Evolutionary conservation across 2,113 vertebrate genomes (phyloP), one percentile per base, ranked within the genome.

Genomic region (Ctenomys sociabilis): DNA sequence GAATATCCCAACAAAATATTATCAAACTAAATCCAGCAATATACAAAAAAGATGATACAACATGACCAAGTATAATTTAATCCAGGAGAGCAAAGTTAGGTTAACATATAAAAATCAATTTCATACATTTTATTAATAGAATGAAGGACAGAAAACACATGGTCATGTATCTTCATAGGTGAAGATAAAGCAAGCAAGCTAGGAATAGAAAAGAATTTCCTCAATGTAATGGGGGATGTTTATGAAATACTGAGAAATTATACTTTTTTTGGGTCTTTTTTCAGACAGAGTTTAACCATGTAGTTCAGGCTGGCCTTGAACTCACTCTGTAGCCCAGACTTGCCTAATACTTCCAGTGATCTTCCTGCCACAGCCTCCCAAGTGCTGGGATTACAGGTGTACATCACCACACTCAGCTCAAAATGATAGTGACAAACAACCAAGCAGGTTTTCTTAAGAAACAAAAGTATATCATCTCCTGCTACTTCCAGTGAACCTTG

Each of bases 51-150:
- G 22, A 73, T 43, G 45, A 45, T 45, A 49, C 11, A 49, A 12
- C 26, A 30, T 77, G 73, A 77, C 2, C 73, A 77, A 49, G 73
- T 45, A 26, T 26, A 77, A 26, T 77, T 24, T 77, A 45, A 30
- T 43, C 14, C 13, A 90, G 49, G 57, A 85, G 68, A 59, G 22
- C 72, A 90, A 95, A 30, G 22, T 90, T 96, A n/a, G 9, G 10
- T 73, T 93, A 86, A 73, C 57, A 86, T 57, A 32, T 88, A 45
- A 91, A 83, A 91, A 84, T 75, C n/a, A 83, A 26, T 57, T 82
- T 84, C 45, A 85, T 68, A 45, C 37, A 75, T 66, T 83, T n/a
- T 87, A 95, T 90, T 54, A 13, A 81, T 72, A 81, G 81, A 95
- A 70, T 90, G 78, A 70, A 72, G 26, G 43, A 45, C 43, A 45